Conservation (phyloP, 1,140 invertebrate species). For the Latrodectus geometricus region DNA sequence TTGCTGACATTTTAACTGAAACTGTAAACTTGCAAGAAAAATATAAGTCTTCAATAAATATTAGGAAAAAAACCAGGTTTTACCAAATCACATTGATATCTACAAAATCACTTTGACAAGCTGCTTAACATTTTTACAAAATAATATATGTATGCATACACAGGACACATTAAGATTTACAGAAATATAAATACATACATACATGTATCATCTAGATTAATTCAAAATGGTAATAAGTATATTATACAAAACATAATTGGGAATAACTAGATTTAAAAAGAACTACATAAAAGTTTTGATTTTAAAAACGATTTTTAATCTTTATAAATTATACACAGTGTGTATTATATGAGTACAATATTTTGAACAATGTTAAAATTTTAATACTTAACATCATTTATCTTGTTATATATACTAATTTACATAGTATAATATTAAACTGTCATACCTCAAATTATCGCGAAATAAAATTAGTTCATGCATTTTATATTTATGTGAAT, state of each 20-base stretch:
- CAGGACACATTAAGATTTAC: background rate
- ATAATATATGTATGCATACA: background rate
- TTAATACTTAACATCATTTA: background rate
- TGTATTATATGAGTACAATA: background rate
- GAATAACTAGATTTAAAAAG: background rate
- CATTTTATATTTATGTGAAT: too few relatives aligned
- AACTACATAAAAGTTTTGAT: constrained; percentile 1
- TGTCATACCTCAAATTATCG: background rate
- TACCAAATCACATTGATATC: background rate
- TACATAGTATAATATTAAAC: background rate
- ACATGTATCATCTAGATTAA: background rate
- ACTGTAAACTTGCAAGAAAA: background rate
- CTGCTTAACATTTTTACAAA: background rate
- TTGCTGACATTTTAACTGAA: background rate
- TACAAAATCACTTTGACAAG: background rate
- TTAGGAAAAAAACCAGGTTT: background rate
- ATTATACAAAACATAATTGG: background rate
- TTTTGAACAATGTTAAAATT: background rate
- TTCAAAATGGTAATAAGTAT: background rate
- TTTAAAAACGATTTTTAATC: background rate
- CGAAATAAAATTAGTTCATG: too few relatives aligned
- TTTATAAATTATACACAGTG: background rate
- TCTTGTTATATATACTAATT: background rate
- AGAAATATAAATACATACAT: background rate
- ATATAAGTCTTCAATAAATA: background rate